These are phyloP conservation scores for Melieria omissa DNA, from an alignment of 2,888 invertebrate genomes.

Conservation along the genomic window DNA sequence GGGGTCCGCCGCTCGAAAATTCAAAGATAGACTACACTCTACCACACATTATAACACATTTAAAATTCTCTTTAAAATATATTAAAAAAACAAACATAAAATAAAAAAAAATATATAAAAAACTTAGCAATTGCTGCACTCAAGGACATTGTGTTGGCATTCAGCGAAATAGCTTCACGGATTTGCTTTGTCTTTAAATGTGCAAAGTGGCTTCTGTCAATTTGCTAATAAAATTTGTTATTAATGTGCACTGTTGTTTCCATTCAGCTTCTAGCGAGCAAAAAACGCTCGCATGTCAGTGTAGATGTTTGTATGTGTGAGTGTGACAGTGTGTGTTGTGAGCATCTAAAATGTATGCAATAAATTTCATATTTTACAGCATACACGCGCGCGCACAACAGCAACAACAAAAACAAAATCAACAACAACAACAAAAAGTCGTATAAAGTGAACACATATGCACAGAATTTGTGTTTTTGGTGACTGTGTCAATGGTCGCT, in stretches of 20 bases:
- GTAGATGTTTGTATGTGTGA: no score
- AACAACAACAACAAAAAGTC: neutral
- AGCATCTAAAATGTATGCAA: constrained; percentile 22
- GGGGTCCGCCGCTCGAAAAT: no score
- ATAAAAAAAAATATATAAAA: neutral
- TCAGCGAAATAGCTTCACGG: no score
- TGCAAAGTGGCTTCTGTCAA: constrained; percentile 29
- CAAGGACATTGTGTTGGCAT: no score
- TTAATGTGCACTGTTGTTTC: constrained; percentile 32
- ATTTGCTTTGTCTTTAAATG: neutral
- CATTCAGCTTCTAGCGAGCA: constrained; percentile 19
- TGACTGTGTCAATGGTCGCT: constrained; percentile 37
- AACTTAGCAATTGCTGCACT: no score
- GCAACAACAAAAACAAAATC: neutral
- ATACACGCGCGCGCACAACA: neutral
- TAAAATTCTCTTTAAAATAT: no score
- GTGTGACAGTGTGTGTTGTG: no score
- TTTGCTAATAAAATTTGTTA: constrained; percentile 22
- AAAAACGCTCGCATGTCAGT: no score
- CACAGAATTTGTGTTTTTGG: constrained; percentile 19
- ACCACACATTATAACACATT: no score
- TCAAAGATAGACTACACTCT: no score
- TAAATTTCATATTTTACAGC: constrained; percentile 46
- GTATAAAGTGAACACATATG: neutral
- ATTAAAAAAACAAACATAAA: neutral